Base-by-base conservation (phyloP, 2,113 vertebrate genomes). In the Australoheros scitulus region DNA sequence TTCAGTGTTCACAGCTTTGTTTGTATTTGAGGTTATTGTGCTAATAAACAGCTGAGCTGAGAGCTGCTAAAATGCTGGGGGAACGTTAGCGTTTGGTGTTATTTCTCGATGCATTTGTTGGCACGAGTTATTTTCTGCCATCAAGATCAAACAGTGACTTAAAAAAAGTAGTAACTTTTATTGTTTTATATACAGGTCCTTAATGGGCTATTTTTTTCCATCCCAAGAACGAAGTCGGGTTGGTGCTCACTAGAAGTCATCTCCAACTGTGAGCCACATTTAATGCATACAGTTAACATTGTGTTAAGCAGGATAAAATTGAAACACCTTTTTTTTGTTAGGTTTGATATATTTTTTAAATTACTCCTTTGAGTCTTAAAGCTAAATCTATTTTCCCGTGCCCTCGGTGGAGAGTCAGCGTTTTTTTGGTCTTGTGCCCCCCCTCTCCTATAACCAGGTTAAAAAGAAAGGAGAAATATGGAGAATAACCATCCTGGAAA, bases 401-500 rank as follows among this genome's bases (percentile, higher is more conserved):
- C 22, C 4, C 14, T 17, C 17, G 14, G 41, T 24, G 61, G 4
- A 5, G 3, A 29, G 8, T 6, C 3, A 7, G 17, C 1, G 1
- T 36, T 32, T 38, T 38, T 38, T 58, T 1, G 9, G 11, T 59
- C 38, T 10, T 5, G 20, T 10, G 79, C 24, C 22, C 6, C 26
- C n/a, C 20, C 14, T 79, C 52, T 75, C 13, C 18, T 77, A 64
- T 55, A 76, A 58, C 77, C 77, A 24, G 65, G 72, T 64, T 76
- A 38, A 61, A 52, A 24, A 78, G 2, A 36, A 26, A 7, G 38
- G 34, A 50, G 41, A 55, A 55, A 76, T 80, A 36, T 64, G 26
- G 9, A 43, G 63, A 63, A 52, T 32, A 59, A 26, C 60, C 34
- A 4, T 32, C 75, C 65, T 77, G 72, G 76, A 83, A 64, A 8